phyloP scores from a whole-genome alignment of 2,888 invertebrate genomes.

The Chaetogeoica ovagalla region DNA sequence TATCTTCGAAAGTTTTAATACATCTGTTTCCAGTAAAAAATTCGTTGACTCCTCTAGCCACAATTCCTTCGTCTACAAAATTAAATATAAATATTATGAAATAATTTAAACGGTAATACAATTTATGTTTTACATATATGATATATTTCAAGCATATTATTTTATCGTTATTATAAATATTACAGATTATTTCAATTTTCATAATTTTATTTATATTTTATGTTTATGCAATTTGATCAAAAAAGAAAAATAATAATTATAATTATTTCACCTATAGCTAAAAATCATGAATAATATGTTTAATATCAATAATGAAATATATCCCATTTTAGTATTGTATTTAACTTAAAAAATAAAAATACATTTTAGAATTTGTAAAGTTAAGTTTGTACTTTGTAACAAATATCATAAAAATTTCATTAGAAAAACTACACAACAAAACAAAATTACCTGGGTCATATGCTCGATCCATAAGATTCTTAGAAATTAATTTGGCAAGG shows the following conservation, averaged over 20 bases:
- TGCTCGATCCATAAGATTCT: constrained; percentile 54
- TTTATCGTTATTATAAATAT: too few relatives aligned
- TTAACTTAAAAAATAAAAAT: too few relatives aligned
- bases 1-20: constrained; percentile 52
- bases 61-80: constrained; percentile 46
- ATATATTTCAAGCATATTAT: too few relatives aligned
- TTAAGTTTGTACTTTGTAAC: not conserved
- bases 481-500: constrained; percentile 56
- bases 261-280: too few relatives aligned
- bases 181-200: too few relatives aligned
- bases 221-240: too few relatives aligned
- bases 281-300: too few relatives aligned
- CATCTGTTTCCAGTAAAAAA: constrained; percentile 52
- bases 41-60: constrained; percentile 52
- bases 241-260: too few relatives aligned
- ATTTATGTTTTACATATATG: too few relatives aligned
- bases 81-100: constrained; percentile 5
- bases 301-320: not conserved
- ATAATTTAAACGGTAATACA: too few relatives aligned
- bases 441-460: constrained; percentile 55
- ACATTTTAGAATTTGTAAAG: too few relatives aligned
- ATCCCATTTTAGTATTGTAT: not conserved
- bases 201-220: too few relatives aligned
- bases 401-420: not conserved
- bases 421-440: constrained; percentile 19